Conservation (phyloP, 2,888 invertebrate species). For the Hypsopygia costalis region DNA sequence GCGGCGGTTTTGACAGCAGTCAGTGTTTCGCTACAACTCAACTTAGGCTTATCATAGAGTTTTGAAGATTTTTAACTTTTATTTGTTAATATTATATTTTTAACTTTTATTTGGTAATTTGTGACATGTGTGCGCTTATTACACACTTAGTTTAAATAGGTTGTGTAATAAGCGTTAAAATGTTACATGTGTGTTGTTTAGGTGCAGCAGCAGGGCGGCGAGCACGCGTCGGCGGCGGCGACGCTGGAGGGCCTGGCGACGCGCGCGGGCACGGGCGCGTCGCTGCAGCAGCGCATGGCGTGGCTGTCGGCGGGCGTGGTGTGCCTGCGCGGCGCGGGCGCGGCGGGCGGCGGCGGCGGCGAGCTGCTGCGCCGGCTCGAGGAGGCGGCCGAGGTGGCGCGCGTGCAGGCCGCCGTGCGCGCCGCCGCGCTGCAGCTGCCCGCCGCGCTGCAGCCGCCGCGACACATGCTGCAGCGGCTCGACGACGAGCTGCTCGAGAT, state of each 20-base stretch:
- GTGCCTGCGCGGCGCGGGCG: constrained; percentile 93
- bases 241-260: constrained; percentile 94
- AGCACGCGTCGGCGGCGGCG: constrained; percentile 95
- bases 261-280: constrained; percentile 84
- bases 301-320: constrained; percentile 96
- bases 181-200: too few relatives aligned
- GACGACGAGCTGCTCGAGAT: constrained; percentile 92
- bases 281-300: constrained; percentile 90
- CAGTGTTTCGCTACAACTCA: too few relatives aligned
- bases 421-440: constrained; percentile 43
- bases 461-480: constrained; percentile 84
- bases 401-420: constrained; percentile 88
- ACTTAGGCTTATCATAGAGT: too few relatives aligned
- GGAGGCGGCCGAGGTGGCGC: constrained; percentile 95
- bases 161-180: too few relatives aligned
- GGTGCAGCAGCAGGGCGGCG: constrained; percentile 91
- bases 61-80: too few relatives aligned
- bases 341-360: constrained; percentile 84
- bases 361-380: constrained; percentile 90
- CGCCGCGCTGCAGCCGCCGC: constrained; percentile 82
- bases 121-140: too few relatives aligned
- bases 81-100: too few relatives aligned
- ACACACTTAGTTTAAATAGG: too few relatives aligned
- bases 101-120: too few relatives aligned
- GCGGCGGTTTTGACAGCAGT: too few relatives aligned